A percentile compares a stretch with the other conserved stretches of the same genome.
Conservation (phyloP, 2,113 vertebrate species). For the Chionis minor region DNA sequence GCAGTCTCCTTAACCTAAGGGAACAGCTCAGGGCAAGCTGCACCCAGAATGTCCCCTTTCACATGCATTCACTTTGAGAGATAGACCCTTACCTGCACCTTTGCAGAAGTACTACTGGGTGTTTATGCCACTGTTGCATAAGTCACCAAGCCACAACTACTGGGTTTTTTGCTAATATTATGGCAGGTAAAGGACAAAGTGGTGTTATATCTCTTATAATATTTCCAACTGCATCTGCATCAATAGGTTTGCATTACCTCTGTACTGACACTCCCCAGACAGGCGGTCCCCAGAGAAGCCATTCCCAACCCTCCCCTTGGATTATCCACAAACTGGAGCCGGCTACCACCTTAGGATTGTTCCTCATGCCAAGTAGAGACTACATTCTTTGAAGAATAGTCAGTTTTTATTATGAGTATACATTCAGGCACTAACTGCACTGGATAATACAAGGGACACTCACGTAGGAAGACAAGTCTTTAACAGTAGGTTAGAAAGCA, state of each 20-base stretch:
- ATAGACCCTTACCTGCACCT: background rate
- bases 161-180: background rate
- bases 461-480: background rate
- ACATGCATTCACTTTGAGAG: background rate
- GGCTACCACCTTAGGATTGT: background rate
- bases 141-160: background rate
- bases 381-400: background rate
- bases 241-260: background rate
- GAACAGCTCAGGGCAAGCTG: background rate
- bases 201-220: background rate
- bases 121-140: background rate
- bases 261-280: background rate
- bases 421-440: background rate
- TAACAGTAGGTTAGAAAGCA: background rate
- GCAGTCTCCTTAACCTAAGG: background rate
- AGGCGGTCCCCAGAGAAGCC: background rate
- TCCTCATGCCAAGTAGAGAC: fast-evolving
- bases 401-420: background rate
- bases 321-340: background rate
- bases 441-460: background rate
- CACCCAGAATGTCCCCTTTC: background rate
- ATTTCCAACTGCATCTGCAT: background rate
- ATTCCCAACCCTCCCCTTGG: background rate
- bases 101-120: background rate
- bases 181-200: background rate